Percentiles rank a stretch among this genome's conserved stretches.
Conservation (phyloP, 2,113 vertebrate genomes). For the Delphinus delphis region DNA sequence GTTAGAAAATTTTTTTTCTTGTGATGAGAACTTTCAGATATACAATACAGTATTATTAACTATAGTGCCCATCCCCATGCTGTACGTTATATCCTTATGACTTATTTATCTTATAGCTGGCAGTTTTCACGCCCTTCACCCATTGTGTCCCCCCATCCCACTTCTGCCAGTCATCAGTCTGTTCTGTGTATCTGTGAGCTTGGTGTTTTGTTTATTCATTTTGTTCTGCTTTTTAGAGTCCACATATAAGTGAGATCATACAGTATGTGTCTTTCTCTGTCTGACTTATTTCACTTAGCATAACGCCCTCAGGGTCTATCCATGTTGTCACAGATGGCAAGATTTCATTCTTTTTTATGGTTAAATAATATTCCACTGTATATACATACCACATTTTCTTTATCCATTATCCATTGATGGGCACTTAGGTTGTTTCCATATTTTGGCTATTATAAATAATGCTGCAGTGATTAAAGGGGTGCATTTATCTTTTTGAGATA, state of each 20-base stretch:
- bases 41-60: not conserved
- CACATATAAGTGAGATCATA: not conserved
- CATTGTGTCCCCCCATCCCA: too few relatives aligned
- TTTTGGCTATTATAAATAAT: not conserved
- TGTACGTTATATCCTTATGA: not conserved
- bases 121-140: not conserved
- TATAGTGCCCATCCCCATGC: not conserved
- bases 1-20: not conserved
- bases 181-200: not conserved
- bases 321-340: not conserved
- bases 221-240: not conserved
- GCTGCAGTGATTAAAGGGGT: not conserved
- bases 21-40: not conserved
- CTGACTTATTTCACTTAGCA: not conserved
- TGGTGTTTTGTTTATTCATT: not conserved
- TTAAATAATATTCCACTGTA: not conserved
- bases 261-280: not conserved
- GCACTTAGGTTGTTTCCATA: not conserved
- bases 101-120: not conserved
- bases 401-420: not conserved
- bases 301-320: not conserved
- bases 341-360: not conserved
- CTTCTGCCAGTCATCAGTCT: not conserved
- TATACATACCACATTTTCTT: not conserved
- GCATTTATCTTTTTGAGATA: not conserved